These are phyloP conservation scores for Leptinotarsa undecemlineata DNA, from an alignment of 1,140 invertebrate genomes.

Conservation along the genomic window DNA sequence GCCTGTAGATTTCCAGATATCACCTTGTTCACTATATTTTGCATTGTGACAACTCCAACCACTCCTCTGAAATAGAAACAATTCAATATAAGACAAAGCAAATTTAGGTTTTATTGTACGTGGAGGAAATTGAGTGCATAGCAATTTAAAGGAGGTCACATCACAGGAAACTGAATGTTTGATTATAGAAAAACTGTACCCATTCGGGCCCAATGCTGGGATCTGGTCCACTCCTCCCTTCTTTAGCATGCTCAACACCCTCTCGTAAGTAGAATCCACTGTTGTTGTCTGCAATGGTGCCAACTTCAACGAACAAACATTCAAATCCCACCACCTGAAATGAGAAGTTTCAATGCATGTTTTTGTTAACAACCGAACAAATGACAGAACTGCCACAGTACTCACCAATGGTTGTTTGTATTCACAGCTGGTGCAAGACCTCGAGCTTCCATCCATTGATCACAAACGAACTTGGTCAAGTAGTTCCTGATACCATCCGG, in stretches of 20 bases:
- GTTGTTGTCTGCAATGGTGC: constrained; percentile 63
- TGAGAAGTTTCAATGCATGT: neutral
- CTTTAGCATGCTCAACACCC: constrained; percentile 72
- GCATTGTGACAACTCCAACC: constrained; percentile 73
- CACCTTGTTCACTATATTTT: constrained; percentile 72
- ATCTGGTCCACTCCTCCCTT: constrained; percentile 70
- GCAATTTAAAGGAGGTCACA: too few species aligned
- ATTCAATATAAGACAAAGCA: too few species aligned
- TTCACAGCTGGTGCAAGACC: constrained; percentile 62
- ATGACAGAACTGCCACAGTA: neutral
- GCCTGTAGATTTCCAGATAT: constrained; percentile 68
- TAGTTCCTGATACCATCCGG: constrained; percentile 98
- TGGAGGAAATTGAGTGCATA: too few species aligned
- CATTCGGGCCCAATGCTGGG: constrained; percentile 70
- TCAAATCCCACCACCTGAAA: constrained; percentile 75
- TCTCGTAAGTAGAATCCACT: constrained; percentile 64
- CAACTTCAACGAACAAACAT: constrained; percentile 66
- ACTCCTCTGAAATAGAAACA: neutral
- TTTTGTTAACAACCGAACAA: too few species aligned
- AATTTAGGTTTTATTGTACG: too few species aligned
- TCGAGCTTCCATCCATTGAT: constrained; percentile 93
- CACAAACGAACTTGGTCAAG: constrained; percentile 95
- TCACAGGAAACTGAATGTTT: too few species aligned
- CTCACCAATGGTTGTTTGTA: constrained; percentile 61
- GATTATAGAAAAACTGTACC: constrained; percentile 51